Percentiles rank a stretch among this genome's conserved stretches.
Conservation (phyloP, 1,140 invertebrate species). For the Acromyrmex heyeri region DNA sequence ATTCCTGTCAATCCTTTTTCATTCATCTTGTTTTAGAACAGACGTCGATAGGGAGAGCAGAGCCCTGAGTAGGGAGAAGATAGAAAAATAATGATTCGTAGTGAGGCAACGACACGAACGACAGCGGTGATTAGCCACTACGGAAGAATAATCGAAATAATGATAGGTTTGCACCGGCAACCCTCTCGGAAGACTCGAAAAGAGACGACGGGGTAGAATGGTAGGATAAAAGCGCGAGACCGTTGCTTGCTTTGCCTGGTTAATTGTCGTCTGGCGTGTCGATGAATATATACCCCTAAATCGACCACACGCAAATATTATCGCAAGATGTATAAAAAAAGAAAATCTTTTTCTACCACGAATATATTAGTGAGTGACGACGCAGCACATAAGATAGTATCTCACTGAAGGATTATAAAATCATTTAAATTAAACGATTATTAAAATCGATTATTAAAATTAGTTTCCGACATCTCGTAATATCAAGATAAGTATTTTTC, state of each 20-base stretch:
- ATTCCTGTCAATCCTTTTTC: slow-evolving; percentile 25
- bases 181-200: slow-evolving; percentile 42
- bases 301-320: slow-evolving; percentile 80
- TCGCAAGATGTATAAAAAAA: slow-evolving; percentile 50
- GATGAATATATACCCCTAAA: slow-evolving; percentile 72
- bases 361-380: slow-evolving; percentile 30
- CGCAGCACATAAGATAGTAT: background rate
- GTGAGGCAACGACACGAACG: slow-evolving; percentile 82
- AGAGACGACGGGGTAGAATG: slow-evolving; percentile 47
- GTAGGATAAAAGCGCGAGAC: slow-evolving; percentile 69
- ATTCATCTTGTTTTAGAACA: slow-evolving; percentile 12
- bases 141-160: slow-evolving; percentile 85
- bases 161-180: slow-evolving; percentile 82
- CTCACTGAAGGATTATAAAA: background rate
- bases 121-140: slow-evolving; percentile 81
- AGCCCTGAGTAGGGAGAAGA: slow-evolving; percentile 47
- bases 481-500: background rate
- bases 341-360: slow-evolving; percentile 26
- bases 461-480: background rate
- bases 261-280: slow-evolving; percentile 86
- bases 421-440: no score
- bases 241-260: slow-evolving; percentile 81
- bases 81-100: slow-evolving; percentile 78
- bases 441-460: background rate
- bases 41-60: slow-evolving; percentile 3